Evolutionary conservation across 1,140 invertebrate species (phyloP).

Genomic region (Drosophila pallidifrons): DNA sequence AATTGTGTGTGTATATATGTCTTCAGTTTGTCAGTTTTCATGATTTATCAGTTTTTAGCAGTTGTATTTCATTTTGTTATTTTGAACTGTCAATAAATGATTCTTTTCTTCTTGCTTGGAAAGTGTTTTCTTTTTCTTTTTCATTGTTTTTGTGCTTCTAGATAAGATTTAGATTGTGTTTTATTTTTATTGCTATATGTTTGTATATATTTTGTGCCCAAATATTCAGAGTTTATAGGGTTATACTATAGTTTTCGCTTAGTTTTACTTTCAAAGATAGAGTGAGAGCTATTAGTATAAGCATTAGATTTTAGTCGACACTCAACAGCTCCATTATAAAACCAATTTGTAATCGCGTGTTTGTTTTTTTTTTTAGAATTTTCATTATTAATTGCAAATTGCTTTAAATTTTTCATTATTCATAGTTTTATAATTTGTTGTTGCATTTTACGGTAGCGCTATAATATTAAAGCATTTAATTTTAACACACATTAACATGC

Average conservation of each 20-base stretch:
- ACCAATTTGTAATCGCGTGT: conserved; percentile 53
- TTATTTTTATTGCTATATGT: conserved; percentile 51
- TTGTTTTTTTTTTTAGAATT: conserved; percentile 24
- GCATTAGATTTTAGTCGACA: conserved; percentile 48
- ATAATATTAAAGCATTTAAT: conserved; percentile 76
- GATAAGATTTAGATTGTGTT: conserved; percentile 48
- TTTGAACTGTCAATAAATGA: conserved; percentile 64
- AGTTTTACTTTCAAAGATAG: background rate
- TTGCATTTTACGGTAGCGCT: conserved; percentile 46
- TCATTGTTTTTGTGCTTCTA: conserved; percentile 58
- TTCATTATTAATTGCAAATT: conserved; percentile 35
- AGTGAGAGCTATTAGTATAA: conserved; percentile 33
- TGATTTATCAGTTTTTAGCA: conserved; percentile 49
- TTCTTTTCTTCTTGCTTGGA: conserved; percentile 34
- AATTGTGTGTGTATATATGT: conserved; percentile 52
- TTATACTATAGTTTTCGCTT: background rate
- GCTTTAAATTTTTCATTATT: conserved; percentile 30
- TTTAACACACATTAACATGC: conserved; percentile 61
- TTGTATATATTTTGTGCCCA: conserved; percentile 57
- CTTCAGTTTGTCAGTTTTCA: conserved; percentile 45
- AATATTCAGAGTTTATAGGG: conserved; percentile 44
- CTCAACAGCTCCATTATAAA: conserved; percentile 82
- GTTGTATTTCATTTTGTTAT: conserved; percentile 48
- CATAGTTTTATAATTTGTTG: conserved; percentile 15
- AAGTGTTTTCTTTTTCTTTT: background rate